phyloP scores from a whole-genome alignment of 2,113 vertebrate species.

The Rafetus swinhoei region DNA sequence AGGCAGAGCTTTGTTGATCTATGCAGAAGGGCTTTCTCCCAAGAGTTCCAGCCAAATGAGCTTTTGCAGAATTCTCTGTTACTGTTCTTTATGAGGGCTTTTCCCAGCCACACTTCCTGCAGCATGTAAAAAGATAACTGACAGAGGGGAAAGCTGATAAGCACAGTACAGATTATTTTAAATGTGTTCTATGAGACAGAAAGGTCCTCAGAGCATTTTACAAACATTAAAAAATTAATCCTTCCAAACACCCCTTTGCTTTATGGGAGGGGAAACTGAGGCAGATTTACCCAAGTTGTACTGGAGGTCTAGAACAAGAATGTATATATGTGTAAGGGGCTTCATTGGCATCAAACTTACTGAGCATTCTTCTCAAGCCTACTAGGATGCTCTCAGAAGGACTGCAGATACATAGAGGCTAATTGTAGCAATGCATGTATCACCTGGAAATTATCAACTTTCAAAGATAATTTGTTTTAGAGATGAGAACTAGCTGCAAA shows the following conservation, averaged over 20 bases:
- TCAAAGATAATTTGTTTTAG: neutral
- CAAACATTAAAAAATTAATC: neutral
- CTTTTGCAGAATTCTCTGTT: neutral
- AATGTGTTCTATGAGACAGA: neutral
- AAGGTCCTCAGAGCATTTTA: neutral
- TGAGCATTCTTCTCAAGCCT: neutral
- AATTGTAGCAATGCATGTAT: neutral
- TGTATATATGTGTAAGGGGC: neutral
- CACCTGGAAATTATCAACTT: neutral
- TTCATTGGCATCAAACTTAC: neutral
- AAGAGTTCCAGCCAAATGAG: neutral
- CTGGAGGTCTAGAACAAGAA: neutral
- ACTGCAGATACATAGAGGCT: neutral
- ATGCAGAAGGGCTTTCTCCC: neutral
- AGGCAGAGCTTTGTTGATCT: neutral
- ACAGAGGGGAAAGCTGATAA: neutral
- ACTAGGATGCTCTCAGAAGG: neutral
- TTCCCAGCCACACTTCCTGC: neutral
- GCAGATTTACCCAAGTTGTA: neutral
- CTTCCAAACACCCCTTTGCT: neutral
- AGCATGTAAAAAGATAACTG: neutral
- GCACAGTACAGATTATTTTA: neutral
- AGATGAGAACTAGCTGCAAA: constrained; percentile 8
- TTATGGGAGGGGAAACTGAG: neutral
- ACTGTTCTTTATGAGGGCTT: neutral